phyloP scores from a whole-genome alignment of 2,888 invertebrate species.

The Tipula confusa region DNA sequence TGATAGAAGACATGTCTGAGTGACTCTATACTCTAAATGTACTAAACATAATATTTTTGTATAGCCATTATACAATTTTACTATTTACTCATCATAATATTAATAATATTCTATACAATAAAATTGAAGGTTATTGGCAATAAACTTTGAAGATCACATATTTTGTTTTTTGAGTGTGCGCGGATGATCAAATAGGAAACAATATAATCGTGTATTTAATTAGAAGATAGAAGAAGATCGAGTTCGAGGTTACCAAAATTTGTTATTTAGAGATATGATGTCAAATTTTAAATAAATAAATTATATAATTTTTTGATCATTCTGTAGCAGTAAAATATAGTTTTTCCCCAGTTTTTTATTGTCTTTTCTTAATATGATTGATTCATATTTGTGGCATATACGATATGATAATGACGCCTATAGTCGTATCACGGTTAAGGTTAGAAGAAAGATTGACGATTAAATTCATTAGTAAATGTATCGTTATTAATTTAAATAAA shows the following conservation, averaged over 20 bases:
- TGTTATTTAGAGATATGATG: neutral
- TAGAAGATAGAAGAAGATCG: neutral
- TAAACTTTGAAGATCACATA: slow-evolving; percentile 12
- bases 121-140: neutral
- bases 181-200: slow-evolving; percentile 12
- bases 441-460: too few species aligned
- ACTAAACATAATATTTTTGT: neutral
- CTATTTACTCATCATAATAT: neutral
- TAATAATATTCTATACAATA: slow-evolving; percentile 4
- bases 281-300: neutral
- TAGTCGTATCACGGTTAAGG: too few species aligned
- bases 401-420: too few species aligned
- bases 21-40: neutral
- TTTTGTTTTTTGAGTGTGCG: neutral
- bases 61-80: too few species aligned
- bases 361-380: neutral
- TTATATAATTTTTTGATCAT: neutral
- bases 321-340: too few species aligned
- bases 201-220: slow-evolving; percentile 4
- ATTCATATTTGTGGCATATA: too few species aligned
- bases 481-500: too few species aligned
- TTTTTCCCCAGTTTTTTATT: neutral
- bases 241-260: neutral
- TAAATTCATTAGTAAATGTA: too few species aligned
- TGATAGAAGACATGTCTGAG: neutral